Conservation (phyloP, 2,888 invertebrate genomes). For the Orthosia gothica region DNA sequence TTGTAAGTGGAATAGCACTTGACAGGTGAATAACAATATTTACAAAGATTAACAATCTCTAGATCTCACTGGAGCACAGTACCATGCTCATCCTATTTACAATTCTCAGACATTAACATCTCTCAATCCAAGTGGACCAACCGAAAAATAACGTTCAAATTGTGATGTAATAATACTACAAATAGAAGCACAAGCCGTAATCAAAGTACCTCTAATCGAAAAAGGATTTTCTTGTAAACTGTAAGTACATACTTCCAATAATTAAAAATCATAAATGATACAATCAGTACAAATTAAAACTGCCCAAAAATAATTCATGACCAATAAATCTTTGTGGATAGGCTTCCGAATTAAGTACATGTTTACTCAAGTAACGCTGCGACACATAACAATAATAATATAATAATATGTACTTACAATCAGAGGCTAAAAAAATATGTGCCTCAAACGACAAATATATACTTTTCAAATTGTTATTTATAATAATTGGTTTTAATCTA, state of each 20-base stretch:
- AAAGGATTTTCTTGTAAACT: constrained; percentile 28
- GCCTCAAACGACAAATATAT: constrained; percentile 44
- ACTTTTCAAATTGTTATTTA: constrained; percentile 48
- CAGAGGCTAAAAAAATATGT: constrained; percentile 31
- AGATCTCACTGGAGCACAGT: constrained; percentile 75
- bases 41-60: constrained; percentile 86
- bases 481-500: constrained; percentile 63
- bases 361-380: constrained; percentile 62
- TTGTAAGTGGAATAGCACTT: constrained; percentile 82
- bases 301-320: constrained; percentile 17
- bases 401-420: constrained; percentile 51
- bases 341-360: constrained; percentile 66
- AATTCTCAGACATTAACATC: constrained; percentile 63
- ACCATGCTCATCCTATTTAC: constrained; percentile 64
- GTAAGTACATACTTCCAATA: constrained; percentile 42
- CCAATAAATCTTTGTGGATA: constrained; percentile 22
- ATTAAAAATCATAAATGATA: too few species aligned
- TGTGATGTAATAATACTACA: constrained; percentile 63
- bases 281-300: constrained; percentile 30
- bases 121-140: constrained; percentile 59
- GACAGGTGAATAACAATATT: constrained; percentile 86
- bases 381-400: constrained; percentile 40
- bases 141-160: constrained; percentile 40
- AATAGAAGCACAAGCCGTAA: constrained; percentile 45
- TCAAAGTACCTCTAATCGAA: constrained; percentile 28